phyloP scores from a whole-genome alignment of 92 coral and sea anemone genomes.

The Heliopora coerulea region DNA sequence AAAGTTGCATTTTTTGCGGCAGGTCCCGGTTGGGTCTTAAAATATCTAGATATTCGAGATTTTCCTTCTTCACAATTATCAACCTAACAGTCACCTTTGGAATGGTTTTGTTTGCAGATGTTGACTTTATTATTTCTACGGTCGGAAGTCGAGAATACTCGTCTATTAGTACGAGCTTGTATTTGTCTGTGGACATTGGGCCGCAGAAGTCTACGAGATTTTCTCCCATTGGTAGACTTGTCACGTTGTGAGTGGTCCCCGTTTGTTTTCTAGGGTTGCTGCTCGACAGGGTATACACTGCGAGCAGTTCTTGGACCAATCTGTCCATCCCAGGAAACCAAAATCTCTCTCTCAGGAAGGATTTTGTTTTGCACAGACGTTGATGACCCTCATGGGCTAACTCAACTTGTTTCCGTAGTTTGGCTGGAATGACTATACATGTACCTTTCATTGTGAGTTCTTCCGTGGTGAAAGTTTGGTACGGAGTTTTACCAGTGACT shows the following conservation, averaged over 20 bases:
- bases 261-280: background rate
- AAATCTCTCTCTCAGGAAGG: background rate
- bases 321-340: constrained; percentile 22
- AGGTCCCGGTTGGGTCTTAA: too few relatives aligned
- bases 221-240: constrained; percentile 15
- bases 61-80: too few relatives aligned
- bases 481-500: background rate
- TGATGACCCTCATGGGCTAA: constrained; percentile 17
- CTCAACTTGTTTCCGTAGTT: background rate
- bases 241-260: constrained; percentile 7
- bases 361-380: constrained; percentile 19
- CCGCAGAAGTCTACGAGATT: constrained; percentile 20
- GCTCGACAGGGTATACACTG: constrained; percentile 34
- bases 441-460: constrained; percentile 12
- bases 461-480: constrained; percentile 7
- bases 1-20: too few relatives aligned
- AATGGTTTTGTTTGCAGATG: constrained; percentile 10
- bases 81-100: too few relatives aligned
- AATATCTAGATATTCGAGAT: too few relatives aligned
- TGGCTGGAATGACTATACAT: constrained; percentile 26
- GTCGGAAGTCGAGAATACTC: constrained; percentile 37
- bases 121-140: constrained; percentile 9
- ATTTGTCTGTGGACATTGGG: constrained; percentile 33
- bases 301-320: constrained; percentile 5
- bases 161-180: constrained; percentile 26